Base-by-base conservation (phyloP, 2,888 invertebrate species). In the Physocephala rufipes region DNA sequence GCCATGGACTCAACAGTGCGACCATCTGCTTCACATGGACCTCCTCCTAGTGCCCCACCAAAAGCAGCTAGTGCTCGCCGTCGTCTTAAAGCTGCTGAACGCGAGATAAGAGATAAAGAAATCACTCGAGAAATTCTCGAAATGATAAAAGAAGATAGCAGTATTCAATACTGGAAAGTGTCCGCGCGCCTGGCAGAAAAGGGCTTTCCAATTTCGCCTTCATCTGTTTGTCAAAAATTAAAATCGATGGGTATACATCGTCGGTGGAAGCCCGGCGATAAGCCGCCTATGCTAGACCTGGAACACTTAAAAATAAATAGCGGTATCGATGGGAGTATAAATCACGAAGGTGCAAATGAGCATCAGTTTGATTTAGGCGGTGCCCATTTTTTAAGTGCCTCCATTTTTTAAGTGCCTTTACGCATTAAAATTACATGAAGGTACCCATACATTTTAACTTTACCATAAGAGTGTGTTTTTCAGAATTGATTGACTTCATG, bases 171-270 rank as follows among this genome's bases (percentile, higher is more conserved):
- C 73, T 85, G 85, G 85, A 86, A 85, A 73, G 83, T 85, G 28
- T 86, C 85, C 21, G 84, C 85, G 7, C 83, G 82, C 2, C 75
- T 85, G 16, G 85, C 85, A 55, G 86, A 85, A 67, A 85, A 86
- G 74, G 85, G 85, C 66, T 84, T 80, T 70, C 80, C 84, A 71
- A 84, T 85, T 75, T 86, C 86, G 70, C 84, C 86, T 9, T 86
- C 86, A 24, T 85, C 86, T 24, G 85, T 86, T 47, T 85, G 85
- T 72, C 86, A 85, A 71, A 85, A 85, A 72, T 78, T 85, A 59
- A 86, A 85, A 75, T 82, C 85, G n/a, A 82, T 85, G 81, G 85
- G 86, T 64, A 85, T 86, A 51, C 85, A 86, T 74, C 78, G 85
- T 2, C 83, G 85, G 53, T 85, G 84, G 84, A 85, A 85, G 77